These are phyloP conservation scores for Bombus turneri DNA, from an alignment of 1,140 invertebrate genomes.

Conservation along the genomic window DNA sequence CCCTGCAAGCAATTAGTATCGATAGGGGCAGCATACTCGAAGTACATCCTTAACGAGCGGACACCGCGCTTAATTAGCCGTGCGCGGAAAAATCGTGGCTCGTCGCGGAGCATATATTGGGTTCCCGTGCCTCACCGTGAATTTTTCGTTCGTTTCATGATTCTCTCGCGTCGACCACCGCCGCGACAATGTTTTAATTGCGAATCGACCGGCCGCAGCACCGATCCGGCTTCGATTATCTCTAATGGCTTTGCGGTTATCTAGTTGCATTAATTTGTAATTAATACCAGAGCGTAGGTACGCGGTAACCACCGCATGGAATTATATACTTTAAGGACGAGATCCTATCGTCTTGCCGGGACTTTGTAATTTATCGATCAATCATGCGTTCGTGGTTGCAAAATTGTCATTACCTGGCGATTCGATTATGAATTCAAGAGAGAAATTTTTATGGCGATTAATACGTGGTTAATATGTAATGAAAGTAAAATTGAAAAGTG, in stretches of 20 bases:
- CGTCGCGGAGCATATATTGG: conserved; percentile 20
- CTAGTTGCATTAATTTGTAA: conserved; percentile 75
- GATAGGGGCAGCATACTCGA: not conserved
- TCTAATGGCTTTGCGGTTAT: conserved; percentile 72
- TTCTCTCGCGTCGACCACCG: conserved; percentile 11
- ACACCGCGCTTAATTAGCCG: conserved; percentile 19
- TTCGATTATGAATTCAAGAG: not conserved
- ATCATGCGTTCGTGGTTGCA: no score
- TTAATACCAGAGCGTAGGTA: conserved; percentile 66
- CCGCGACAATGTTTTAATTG: conserved; percentile 47
- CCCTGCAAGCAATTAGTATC: conserved; percentile 30
- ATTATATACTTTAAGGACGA: conserved; percentile 67
- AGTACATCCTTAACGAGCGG: conserved; percentile 27
- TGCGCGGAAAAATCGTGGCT: not conserved
- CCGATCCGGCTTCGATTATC: conserved; percentile 65
- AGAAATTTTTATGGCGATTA: not conserved
- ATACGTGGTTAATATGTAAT: no score
- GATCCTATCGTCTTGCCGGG: conserved; percentile 34
- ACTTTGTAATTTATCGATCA: conserved; percentile 43
- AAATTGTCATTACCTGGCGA: not conserved
- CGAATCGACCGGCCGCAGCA: not conserved
- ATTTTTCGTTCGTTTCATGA: conserved; percentile 25
- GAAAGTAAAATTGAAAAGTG: no score
- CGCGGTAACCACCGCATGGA: conserved; percentile 42
- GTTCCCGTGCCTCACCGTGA: not conserved